A percentile compares a stretch with the other conserved stretches of the same genome.
phyloP scores from a whole-genome alignment of 2,797 vertebrate genomes.

The Micrastur ruficollis region DNA sequence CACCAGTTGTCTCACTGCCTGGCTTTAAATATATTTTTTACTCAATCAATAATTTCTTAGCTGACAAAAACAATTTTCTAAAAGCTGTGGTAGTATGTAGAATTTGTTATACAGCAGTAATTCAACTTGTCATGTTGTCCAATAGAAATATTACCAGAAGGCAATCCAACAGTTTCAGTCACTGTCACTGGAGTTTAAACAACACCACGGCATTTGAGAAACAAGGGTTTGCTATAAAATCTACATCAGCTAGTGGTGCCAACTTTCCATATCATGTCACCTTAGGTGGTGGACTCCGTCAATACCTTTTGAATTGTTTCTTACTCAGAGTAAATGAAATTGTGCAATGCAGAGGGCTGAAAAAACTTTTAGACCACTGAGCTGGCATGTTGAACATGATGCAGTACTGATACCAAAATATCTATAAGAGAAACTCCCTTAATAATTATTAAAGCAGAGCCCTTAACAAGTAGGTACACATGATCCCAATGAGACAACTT shows the following conservation, averaged over 20 bases:
- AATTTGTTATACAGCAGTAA: constrained; percentile 63
- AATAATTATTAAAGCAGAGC: not conserved
- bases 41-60: constrained; percentile 63
- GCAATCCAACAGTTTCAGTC: constrained; percentile 51
- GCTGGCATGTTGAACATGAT: not conserved
- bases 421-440: not conserved
- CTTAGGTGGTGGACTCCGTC: not conserved
- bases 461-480: not conserved
- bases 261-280: constrained; percentile 12
- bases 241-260: not conserved
- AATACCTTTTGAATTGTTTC: constrained; percentile 18
- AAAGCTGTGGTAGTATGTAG: constrained; percentile 43
- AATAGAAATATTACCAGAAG: constrained; percentile 61
- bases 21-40: constrained; percentile 64
- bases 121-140: constrained; percentile 58
- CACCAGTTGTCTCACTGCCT: not conserved
- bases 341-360: not conserved
- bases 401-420: not conserved
- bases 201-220: constrained; percentile 28
- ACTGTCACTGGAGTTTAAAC: constrained; percentile 55
- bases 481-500: not conserved
- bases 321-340: not conserved
- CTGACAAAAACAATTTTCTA: constrained; percentile 66
- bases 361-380: not conserved
- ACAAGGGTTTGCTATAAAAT: constrained; percentile 17